phyloP scores from a whole-genome alignment of 2,113 vertebrate species.

The Podarcis muralis region DNA sequence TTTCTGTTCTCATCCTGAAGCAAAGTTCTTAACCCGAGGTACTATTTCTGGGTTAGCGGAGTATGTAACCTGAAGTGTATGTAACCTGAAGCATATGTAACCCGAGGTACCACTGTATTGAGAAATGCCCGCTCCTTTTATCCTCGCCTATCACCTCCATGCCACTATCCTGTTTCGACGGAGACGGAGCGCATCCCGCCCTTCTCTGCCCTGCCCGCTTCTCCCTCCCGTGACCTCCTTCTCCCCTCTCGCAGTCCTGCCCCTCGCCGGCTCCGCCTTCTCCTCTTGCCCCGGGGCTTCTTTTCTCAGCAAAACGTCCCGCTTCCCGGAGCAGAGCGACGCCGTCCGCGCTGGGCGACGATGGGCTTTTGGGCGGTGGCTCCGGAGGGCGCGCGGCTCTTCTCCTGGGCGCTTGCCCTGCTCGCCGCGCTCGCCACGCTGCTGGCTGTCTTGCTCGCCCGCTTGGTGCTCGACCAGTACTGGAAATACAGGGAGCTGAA shows the following conservation, averaged over 20 bases:
- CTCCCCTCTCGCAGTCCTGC: fast-evolving
- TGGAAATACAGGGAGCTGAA: slow-evolving; percentile 76
- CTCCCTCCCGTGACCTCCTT: fast-evolving
- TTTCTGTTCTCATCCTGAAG: no score
- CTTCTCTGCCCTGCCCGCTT: fast-evolving
- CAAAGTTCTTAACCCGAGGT: no score
- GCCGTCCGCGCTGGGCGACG: neutral
- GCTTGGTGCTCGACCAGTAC: slow-evolving; percentile 67
- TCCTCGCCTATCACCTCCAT: no score
- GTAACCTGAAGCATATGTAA: no score
- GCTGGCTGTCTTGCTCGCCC: slow-evolving; percentile 66
- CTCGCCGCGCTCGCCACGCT: slow-evolving; percentile 42
- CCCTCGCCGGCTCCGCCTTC: neutral
- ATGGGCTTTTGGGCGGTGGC: slow-evolving; percentile 29
- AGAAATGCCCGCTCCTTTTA: no score
- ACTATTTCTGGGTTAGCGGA: no score
- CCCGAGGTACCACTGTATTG: no score
- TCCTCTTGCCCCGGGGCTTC: neutral
- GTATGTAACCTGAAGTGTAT: no score
- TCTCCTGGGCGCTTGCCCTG: slow-evolving; percentile 41
- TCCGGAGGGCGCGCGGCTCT: slow-evolving; percentile 2
- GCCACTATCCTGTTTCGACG: neutral
- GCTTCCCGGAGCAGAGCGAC: neutral
- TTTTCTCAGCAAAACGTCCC: neutral
- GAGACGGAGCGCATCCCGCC: neutral